These are phyloP conservation scores for Garrulus glandarius DNA, from an alignment of 2,797 vertebrate genomes.

Conservation along the genomic window DNA sequence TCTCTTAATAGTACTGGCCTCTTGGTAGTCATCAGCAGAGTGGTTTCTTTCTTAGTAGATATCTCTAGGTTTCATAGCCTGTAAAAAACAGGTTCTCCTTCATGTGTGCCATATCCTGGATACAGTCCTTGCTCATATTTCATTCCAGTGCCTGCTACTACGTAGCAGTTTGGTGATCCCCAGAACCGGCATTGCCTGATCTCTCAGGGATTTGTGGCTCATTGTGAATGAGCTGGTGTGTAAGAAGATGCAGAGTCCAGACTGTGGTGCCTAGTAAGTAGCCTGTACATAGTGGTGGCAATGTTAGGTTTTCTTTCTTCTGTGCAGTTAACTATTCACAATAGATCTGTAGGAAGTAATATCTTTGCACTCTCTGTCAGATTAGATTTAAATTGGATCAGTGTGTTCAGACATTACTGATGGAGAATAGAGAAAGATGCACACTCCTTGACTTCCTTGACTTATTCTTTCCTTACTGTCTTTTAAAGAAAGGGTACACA, in stretches of 20 bases:
- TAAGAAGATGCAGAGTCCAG: neutral
- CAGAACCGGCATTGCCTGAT: accelerated
- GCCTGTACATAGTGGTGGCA: neutral
- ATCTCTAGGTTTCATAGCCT: neutral
- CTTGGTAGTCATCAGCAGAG: neutral
- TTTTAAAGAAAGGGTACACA: neutral
- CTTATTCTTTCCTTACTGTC: neutral
- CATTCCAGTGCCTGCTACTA: neutral
- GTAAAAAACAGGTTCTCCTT: neutral
- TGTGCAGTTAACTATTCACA: neutral
- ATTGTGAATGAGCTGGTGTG: neutral
- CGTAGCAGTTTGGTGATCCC: neutral
- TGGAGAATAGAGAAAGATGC: neutral
- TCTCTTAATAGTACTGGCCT: neutral
- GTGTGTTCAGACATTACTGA: neutral
- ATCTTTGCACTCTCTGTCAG: neutral
- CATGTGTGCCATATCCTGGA: neutral
- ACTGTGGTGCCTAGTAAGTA: neutral
- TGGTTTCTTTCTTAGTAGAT: neutral
- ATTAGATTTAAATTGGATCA: neutral
- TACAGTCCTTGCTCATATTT: neutral
- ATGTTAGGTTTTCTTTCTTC: neutral
- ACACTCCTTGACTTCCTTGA: neutral
- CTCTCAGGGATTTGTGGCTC: neutral
- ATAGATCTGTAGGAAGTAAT: neutral